Evolutionary conservation across 23 tunicate species (phyloP).

Genomic region (Halocynthia roretzi): DNA sequence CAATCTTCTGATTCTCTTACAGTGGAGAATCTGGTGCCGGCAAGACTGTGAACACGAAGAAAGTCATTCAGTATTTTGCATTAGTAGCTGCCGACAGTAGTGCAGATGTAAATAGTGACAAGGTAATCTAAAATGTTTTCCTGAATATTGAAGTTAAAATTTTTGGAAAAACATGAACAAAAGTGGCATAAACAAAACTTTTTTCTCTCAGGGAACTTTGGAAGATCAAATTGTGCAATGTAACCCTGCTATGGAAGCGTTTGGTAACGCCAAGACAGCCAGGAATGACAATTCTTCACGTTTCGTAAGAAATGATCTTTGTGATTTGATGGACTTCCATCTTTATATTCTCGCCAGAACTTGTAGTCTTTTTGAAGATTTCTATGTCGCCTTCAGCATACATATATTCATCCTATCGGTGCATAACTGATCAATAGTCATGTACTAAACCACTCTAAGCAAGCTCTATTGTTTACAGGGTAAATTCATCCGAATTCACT

Average conservation of each 20-base stretch:
- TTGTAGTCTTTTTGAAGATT: too few relatives aligned
- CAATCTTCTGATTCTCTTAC: not conserved
- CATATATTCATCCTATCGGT: too few relatives aligned
- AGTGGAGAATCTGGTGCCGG: conserved; percentile 90
- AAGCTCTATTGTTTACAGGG: too few relatives aligned
- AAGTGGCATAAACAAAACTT: too few relatives aligned
- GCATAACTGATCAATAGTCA: too few relatives aligned
- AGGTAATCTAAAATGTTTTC: conserved; percentile 14
- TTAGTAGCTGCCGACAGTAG: conserved; percentile 56
- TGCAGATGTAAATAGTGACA: conserved; percentile 28
- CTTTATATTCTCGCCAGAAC: too few relatives aligned
- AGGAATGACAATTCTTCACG: conserved; percentile 93
- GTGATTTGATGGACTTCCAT: conserved; percentile 1
- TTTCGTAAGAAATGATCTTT: conserved; percentile 54
- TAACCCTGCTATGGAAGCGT: conserved; percentile 97
- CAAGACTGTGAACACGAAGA: conserved; percentile 79
- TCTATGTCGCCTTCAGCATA: too few relatives aligned
- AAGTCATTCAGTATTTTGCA: conserved; percentile 80
- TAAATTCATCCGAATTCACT: conserved; percentile 96
- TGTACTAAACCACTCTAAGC: too few relatives aligned
- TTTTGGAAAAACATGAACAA: too few relatives aligned
- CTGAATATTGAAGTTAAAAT: too few relatives aligned
- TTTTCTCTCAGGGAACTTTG: conserved; percentile 86
- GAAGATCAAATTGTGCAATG: conserved; percentile 95
- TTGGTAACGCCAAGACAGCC: conserved; percentile 91